Evolutionary conservation across 2,113 vertebrate genomes (phyloP), one percentile per base, ranked within the genome.

Genomic region (Microtus montanus): DNA sequence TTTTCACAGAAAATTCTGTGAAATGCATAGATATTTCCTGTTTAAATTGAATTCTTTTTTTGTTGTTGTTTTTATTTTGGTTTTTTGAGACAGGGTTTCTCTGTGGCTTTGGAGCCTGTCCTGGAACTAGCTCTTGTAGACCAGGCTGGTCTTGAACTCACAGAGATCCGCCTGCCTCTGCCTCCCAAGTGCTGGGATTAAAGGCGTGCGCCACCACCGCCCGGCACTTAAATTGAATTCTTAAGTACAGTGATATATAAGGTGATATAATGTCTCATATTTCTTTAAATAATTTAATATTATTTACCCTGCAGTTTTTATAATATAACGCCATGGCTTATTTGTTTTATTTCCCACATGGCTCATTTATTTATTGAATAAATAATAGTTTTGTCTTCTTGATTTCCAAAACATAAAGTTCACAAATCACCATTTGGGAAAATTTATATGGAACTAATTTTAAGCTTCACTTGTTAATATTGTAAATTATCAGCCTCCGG

Each of bases 401-500:
- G 2, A 73, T 24, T 70, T 92, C 19, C 15, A 71, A 41, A 49
- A 28, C 64, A 70, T 3, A 2, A 0, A 1, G 3, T 63, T 92
- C 38, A 77, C 13, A 13, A 75, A 79, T 73, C 3, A 77, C 4
- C 75, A 87, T 96, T 84, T 10, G n/a, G 63, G 15, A 96, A 96
- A 96, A 94, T 89, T 89, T 84, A 87, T 64, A 83, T 54, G n/a
- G 77, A 95, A 71, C 13, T 79, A 78, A 68, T 71, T 92, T 83
- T 85, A 87, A 96, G 63, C n/a, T 94, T 49, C 52, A 88, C 68
- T 95, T 93, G 52, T 89, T 94, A 90, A 85, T 92, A 87, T 66
- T 7, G 9, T 91, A 87, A 85, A 24, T 92, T 75, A 77, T 84
- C 24, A 83, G 38, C 92, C 79, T 95, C 74, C 77, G 74, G 54